These are phyloP conservation scores for Scolanthus callimorphus DNA, from an alignment of 92 coral and sea anemone species.

Conservation along the genomic window DNA sequence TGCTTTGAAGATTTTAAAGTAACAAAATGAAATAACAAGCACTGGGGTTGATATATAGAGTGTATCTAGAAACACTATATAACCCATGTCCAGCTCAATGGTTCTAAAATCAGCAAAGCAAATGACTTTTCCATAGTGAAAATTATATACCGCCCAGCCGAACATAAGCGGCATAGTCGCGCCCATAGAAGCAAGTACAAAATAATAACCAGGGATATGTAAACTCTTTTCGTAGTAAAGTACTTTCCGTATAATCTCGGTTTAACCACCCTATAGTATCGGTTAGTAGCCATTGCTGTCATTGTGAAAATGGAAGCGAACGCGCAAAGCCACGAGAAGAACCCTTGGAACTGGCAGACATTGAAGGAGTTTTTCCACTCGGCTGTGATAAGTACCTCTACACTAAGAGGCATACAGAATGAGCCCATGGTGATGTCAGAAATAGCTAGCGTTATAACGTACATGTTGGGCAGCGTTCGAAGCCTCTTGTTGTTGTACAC, in stretches of 20 bases:
- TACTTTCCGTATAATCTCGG: slow-evolving; percentile 51
- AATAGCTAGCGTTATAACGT: slow-evolving; percentile 64
- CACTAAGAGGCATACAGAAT: slow-evolving; percentile 63
- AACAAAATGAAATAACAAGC: slow-evolving; percentile 44
- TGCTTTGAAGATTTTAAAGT: slow-evolving; percentile 57
- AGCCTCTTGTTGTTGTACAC: slow-evolving; percentile 67
- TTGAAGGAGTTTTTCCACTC: slow-evolving; percentile 44
- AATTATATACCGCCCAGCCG: slow-evolving; percentile 51
- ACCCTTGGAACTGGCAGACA: slow-evolving; percentile 75
- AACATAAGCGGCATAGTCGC: slow-evolving; percentile 54
- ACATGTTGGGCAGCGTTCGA: slow-evolving; percentile 73
- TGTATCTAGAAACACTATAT: slow-evolving; percentile 60
- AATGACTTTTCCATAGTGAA: slow-evolving; percentile 71
- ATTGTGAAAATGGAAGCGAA: slow-evolving; percentile 63
- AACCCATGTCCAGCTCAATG: slow-evolving; percentile 38
- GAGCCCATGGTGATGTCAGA: slow-evolving; percentile 77
- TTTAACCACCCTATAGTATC: slow-evolving; percentile 70
- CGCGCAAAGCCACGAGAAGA: slow-evolving; percentile 66
- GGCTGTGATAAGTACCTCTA: slow-evolving; percentile 57
- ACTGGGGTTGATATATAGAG: slow-evolving; percentile 50
- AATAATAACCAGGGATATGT: slow-evolving; percentile 26
- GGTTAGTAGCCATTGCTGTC: slow-evolving; percentile 82
- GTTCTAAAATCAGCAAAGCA: slow-evolving; percentile 58
- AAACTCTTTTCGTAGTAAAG: slow-evolving; percentile 42
- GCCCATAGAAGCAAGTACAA: slow-evolving; percentile 59